Percentiles rank a stretch among this genome's conserved stretches.
These are phyloP conservation scores for Harpagifer antarcticus DNA, from an alignment of 2,797 vertebrate genomes.

Conservation along the genomic window DNA sequence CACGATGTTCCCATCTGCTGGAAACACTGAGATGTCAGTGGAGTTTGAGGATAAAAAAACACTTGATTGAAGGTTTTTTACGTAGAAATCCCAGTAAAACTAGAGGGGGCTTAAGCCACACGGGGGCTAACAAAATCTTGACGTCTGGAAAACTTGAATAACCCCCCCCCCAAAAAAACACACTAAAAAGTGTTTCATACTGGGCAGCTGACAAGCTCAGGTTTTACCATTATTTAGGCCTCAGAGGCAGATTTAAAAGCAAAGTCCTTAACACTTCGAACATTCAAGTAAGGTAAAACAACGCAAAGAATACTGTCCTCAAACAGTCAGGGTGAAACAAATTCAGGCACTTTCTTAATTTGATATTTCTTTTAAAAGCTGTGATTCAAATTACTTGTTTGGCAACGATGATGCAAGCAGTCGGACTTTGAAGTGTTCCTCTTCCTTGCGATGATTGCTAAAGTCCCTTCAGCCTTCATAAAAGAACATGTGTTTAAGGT, in stretches of 20 bases:
- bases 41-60: conserved; percentile 78
- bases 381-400: conserved; percentile 86
- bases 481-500: conserved; percentile 69
- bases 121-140: conserved; percentile 52
- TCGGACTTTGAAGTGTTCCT: conserved; percentile 67
- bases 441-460: conserved; percentile 71
- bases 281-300: conserved; percentile 98
- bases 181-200: conserved; percentile 65
- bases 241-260: conserved; percentile 89
- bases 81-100: conserved; percentile 66
- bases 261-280: conserved; percentile 90
- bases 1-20: conserved; percentile 56
- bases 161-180: conserved; percentile 5
- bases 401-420: conserved; percentile 86
- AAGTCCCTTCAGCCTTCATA: conserved; percentile 72
- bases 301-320: conserved; percentile 88
- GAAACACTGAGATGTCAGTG: conserved; percentile 74
- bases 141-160: conserved; percentile 64
- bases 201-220: conserved; percentile 69
- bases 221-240: conserved; percentile 76
- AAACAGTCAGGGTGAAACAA: conserved; percentile 93
- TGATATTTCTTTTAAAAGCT: conserved; percentile 85
- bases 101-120: conserved; percentile 56
- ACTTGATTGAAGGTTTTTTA: conserved; percentile 66
- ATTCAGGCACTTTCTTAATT: conserved; percentile 99